Base-by-base conservation (phyloP, 2,797 vertebrate genomes). In the Mus spretus region DNA sequence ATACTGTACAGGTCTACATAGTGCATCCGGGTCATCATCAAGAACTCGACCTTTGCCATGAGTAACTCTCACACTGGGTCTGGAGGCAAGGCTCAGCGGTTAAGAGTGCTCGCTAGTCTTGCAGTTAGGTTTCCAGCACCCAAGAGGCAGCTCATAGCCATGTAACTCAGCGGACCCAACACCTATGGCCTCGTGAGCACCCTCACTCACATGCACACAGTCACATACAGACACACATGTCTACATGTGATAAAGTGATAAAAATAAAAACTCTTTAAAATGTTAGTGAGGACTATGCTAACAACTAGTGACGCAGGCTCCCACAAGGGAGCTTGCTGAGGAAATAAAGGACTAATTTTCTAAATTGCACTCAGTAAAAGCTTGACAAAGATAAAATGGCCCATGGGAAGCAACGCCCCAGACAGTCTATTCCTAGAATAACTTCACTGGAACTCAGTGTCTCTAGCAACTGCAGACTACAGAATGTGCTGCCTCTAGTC, bases 201-300 rank as follows among this genome's bases (percentile, higher is more conserved):
- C 44, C 0, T 3, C 0, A 1, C 34, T 37, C 79, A 24, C 2
- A 24, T 1, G 4, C 24, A 28, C 37, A 2, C 8, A 6, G 24
- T 28, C 22, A 5, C 57, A 19, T 9, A 15, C 57, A 44, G 57
- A 44, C 57, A 83, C 9, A 14, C 44, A 83, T 24, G 4, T 19
- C 28, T 50, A 67, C 44, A n/a, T 2, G 12, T 67, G 44, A 67
- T 47, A 65, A 65, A 84, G 10, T 65, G 61, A 65, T 50, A 67
- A 50, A 85, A 50, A 50, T n/a, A 67, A 63, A 50, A 50, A 47
- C 19, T 67, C 50, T 67, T 14, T 24, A 12, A 89, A 85, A 40
- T 12, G 37, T 44, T 61, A 57, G 5, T 9, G 50, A 78, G 61
- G 55, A 59, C 61, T 72, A 34, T 6, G n/a, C 67, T 53, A 77